Conservation (phyloP, 2,113 vertebrate species). For the Ctenodactylus gundi region DNA sequence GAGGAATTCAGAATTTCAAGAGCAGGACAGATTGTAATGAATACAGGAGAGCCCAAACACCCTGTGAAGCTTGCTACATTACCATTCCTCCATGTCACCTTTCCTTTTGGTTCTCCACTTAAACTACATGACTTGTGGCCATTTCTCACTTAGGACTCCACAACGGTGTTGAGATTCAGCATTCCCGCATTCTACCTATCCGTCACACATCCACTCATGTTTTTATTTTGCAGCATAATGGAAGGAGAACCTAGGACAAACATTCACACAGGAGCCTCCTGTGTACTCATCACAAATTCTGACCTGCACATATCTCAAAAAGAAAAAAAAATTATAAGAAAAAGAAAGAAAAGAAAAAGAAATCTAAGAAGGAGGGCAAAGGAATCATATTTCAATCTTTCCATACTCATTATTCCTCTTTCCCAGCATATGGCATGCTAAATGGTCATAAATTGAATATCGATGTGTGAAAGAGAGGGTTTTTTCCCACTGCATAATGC, state of each 20-base stretch:
- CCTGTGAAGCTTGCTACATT: not conserved
- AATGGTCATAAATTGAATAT: not conserved
- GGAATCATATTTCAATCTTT: not conserved
- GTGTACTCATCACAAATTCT: not conserved
- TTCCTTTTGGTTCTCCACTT: not conserved
- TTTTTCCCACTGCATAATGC: not conserved
- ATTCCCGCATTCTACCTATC: not conserved
- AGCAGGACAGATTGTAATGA: not conserved
- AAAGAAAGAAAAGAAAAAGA: not conserved
- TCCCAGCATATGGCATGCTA: not conserved
- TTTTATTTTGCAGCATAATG: not conserved
- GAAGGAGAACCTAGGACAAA: not conserved
- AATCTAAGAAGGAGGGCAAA: not conserved
- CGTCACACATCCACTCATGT: not conserved
- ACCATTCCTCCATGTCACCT: not conserved
- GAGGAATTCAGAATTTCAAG: slow-evolving; percentile 9
- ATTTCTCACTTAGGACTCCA: not conserved
- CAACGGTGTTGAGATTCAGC: not conserved
- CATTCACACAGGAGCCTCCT: not conserved
- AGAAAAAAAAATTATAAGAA: not conserved
- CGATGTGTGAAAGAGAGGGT: not conserved
- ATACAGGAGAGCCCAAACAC: not conserved
- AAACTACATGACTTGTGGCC: not conserved
- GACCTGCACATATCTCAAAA: not conserved
- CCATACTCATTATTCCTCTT: not conserved